phyloP scores from a whole-genome alignment of 2,888 invertebrate species.

The Hyalella azteca region DNA sequence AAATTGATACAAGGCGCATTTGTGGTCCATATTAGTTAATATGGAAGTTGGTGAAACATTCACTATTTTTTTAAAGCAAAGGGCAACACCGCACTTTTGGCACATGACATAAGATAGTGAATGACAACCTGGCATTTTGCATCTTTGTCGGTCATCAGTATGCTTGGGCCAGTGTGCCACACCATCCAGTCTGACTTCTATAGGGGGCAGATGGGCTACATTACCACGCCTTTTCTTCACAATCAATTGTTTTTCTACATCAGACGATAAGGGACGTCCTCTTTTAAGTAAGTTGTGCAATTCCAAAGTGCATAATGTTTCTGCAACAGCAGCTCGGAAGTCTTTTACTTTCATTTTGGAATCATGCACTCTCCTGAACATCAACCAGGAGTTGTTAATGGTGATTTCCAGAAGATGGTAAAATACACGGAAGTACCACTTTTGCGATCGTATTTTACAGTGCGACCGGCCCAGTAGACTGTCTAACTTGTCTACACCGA shows the following conservation, averaged over 20 bases:
- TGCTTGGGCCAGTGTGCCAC: slow-evolving; percentile 41
- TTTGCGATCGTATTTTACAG: not conserved
- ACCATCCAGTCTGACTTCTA: slow-evolving; percentile 31
- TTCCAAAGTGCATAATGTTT: not conserved
- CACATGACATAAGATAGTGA: not conserved
- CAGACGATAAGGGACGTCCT: slow-evolving; percentile 33
- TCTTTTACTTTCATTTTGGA: not conserved
- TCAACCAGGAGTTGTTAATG: not conserved
- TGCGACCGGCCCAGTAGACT: not conserved
- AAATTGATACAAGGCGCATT: not conserved
- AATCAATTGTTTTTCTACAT: not conserved
- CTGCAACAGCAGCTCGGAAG: not conserved
- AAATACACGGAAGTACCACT: not conserved
- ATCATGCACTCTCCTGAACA: not conserved
- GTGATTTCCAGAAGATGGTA: slow-evolving; percentile 10
- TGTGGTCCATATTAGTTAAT: not conserved
- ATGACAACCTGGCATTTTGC: not conserved
- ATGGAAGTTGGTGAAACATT: not conserved
- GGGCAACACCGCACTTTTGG: not conserved
- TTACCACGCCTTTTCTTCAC: slow-evolving; percentile 38
- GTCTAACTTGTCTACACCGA: not conserved
- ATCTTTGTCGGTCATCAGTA: not conserved
- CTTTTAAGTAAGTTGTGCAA: not conserved
- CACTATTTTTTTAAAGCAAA: not conserved
- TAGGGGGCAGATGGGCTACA: slow-evolving; percentile 23